Evolutionary conservation across 1,140 invertebrate genomes (phyloP), one percentile per base, ranked within the genome.

Genomic region (Bactericera cockerelli): DNA sequence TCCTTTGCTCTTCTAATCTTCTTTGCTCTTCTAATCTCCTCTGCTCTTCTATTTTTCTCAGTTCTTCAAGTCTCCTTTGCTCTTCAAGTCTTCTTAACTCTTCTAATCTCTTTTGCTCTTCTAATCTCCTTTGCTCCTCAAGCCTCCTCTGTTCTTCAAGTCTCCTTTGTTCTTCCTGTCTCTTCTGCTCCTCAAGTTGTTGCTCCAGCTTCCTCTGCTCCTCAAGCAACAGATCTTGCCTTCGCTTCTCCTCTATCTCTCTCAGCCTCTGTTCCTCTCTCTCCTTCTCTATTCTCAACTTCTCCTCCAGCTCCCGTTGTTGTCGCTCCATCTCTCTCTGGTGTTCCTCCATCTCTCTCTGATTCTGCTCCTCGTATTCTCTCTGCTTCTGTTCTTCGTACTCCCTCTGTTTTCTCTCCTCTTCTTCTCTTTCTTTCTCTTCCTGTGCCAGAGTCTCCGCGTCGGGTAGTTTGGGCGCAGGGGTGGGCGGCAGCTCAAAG

Each of bases 401-500:
- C 19, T 49, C 42, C 19, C 19, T 49, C 19, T 49, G 42, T 22
- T 49, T 16, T n/a, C n/a, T 6, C 19, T 4, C 42, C 19, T 49
- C 3, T 49, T 49, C 42, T 16, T 49, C n/a, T 49, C 42, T 16
- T 49, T 49, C 42, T 49, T 49, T 49, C 19, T 49, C 42, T 49
- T 49, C 42, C 19, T 49, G 42, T 11, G 22, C 55, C 38, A 58
- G 26, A 10, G 31, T 58, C 33, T 62, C 61, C 57, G 57, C 38
- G 2, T 57, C 55, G 14, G 55, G 56, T 38, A 58, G 49, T 33
- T 54, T 61, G 11, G 26, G 42, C 19, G 42, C 42, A 6, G 42
- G 42, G n/a, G 42, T 49, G 4, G 42, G 42, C n/a, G 42, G 42
- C n/a, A 55, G 61, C 56, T 75, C 72, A 26, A 70, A 69, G 59